Conservation (phyloP, 2,888 invertebrate species). For the Polymixis lichenea region DNA sequence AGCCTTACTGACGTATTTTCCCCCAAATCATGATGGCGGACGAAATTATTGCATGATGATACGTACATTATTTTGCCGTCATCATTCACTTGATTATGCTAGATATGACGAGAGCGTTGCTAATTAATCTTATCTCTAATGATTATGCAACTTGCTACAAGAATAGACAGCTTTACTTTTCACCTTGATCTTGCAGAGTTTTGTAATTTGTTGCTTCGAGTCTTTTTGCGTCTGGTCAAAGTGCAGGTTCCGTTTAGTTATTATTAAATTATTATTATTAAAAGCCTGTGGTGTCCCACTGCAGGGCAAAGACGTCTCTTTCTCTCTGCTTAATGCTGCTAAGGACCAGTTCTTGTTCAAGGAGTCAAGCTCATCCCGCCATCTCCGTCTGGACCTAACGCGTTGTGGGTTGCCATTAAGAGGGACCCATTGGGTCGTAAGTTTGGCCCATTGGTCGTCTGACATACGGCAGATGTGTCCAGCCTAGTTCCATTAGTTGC, state of each 20-base stretch:
- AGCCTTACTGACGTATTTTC: neutral
- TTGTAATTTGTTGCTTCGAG: constrained; percentile 5
- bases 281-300: too few species aligned
- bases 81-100: constrained; percentile 18
- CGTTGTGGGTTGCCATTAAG: too few species aligned
- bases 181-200: constrained; percentile 68
- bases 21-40: neutral
- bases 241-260: neutral
- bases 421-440: too few species aligned
- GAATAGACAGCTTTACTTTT: constrained; percentile 37
- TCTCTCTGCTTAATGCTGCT: too few species aligned
- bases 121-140: constrained; percentile 63
- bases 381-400: too few species aligned
- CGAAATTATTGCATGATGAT: neutral
- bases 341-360: too few species aligned
- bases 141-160: constrained; percentile 54
- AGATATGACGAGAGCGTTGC: constrained; percentile 36
- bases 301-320: too few species aligned
- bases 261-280: too few species aligned
- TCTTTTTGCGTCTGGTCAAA: constrained; percentile 2
- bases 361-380: too few species aligned
- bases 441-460: too few species aligned
- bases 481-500: too few species aligned
- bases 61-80: constrained; percentile 5
- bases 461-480: too few species aligned